Evolutionary conservation across 2,888 invertebrate species (phyloP).

Genomic region (Patella pellucida): DNA sequence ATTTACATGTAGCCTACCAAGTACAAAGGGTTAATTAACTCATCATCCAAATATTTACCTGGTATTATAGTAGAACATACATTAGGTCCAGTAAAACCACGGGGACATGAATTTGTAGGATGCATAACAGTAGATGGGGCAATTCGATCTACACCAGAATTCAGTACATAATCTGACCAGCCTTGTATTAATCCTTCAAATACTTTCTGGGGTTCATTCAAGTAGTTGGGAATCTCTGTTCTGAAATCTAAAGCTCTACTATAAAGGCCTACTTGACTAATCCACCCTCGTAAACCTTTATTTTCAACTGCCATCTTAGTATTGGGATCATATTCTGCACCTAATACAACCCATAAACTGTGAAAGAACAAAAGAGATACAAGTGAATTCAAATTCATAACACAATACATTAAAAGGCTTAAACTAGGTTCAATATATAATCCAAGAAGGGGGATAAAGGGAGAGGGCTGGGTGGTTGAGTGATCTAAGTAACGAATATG

Average conservation of each 20-base stretch:
- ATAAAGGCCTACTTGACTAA: slow-evolving; percentile 56
- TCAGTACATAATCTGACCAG: slow-evolving; percentile 47
- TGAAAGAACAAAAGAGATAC: background rate
- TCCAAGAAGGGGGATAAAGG: too few species aligned
- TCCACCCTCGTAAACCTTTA: slow-evolving; percentile 53
- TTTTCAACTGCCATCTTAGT: slow-evolving; percentile 28
- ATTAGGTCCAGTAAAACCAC: slow-evolving; percentile 26
- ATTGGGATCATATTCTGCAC: slow-evolving; percentile 45
- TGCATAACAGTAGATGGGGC: slow-evolving; percentile 20
- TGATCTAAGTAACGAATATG: too few species aligned
- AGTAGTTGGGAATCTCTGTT: slow-evolving; percentile 39
- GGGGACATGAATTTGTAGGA: slow-evolving; percentile 25
- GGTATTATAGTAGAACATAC: slow-evolving; percentile 17
- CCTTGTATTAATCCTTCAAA: slow-evolving; percentile 17
- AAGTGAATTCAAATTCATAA: too few species aligned
- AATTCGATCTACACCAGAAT: slow-evolving; percentile 28
- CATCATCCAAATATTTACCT: slow-evolving; percentile 12
- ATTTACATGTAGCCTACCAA: too few species aligned
- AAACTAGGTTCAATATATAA: too few species aligned
- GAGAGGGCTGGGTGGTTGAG: too few species aligned
- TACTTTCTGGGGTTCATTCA: slow-evolving; percentile 23
- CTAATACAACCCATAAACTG: slow-evolving; percentile 54
- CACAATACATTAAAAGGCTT: too few species aligned
- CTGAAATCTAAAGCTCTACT: slow-evolving; percentile 40
- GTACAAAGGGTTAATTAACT: too few species aligned